Conservation (phyloP, 2,797 vertebrate species). For the Protonibea diacanthus region DNA sequence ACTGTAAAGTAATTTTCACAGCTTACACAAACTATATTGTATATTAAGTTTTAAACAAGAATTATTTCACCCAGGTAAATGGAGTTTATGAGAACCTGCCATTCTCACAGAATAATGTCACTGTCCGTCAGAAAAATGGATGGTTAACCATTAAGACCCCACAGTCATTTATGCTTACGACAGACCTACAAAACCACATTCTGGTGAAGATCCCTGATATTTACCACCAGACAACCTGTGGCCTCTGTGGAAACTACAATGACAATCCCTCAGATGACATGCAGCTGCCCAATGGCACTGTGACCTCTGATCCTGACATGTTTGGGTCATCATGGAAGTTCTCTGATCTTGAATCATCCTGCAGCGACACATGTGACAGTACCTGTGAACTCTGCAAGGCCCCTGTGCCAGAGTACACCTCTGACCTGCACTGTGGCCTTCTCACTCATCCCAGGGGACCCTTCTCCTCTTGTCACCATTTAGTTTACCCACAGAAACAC, state of each 20-base stretch:
- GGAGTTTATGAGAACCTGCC: constrained; percentile 60
- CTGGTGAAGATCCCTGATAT: constrained; percentile 29
- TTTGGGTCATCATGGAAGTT: constrained; percentile 37
- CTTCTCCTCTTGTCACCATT: constrained; percentile 48
- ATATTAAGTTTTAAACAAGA: constrained; percentile 18
- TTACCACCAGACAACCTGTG: constrained; percentile 31
- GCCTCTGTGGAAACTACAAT: constrained; percentile 60
- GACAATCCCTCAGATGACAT: constrained; percentile 43
- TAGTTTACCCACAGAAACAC: constrained; percentile 33
- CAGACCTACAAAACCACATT: constrained; percentile 37
- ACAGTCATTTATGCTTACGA: constrained; percentile 39
- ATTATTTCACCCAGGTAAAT: constrained; percentile 64
- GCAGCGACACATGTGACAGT: constrained; percentile 29
- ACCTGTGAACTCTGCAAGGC: constrained; percentile 25
- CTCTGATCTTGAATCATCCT: constrained; percentile 22
- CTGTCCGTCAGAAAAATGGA: constrained; percentile 40
- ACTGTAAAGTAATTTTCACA: constrained; percentile 10
- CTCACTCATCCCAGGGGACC: constrained; percentile 38
- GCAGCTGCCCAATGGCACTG: constrained; percentile 30
- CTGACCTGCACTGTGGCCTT: constrained; percentile 55
- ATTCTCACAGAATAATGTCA: constrained; percentile 42
- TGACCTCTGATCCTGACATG: constrained; percentile 19
- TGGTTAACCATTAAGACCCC: constrained; percentile 9
- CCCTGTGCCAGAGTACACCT: constrained; percentile 17
- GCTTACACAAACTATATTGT: constrained; percentile 7